Base-by-base conservation (phyloP, 2,797 vertebrate species). In the Parambassis ranga region DNA sequence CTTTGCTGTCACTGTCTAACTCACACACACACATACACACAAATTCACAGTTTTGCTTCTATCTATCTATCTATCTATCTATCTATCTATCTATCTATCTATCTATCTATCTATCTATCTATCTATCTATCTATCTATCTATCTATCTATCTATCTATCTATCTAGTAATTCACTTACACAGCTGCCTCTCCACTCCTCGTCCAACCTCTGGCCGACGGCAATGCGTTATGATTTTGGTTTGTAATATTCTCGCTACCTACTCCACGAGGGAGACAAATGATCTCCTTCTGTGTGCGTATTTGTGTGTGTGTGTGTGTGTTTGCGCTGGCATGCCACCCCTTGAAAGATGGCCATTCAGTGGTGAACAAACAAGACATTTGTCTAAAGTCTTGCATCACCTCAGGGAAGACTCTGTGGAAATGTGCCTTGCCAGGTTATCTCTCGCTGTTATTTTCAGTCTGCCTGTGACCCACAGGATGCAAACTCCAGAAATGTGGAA, bases 301-400 rank as follows among this genome's bases (percentile, higher is more conserved):
- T 39, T 76, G 47, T 76, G 41, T 69, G 59, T 68, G 38, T 59
- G 43, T 70, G 44, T 46, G 57, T 56, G 49, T 30, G 47, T 53
- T 24, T 65, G 67, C 51, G 58, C 61, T 76, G 77, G 81, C 82
- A 83, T 79, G 71, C 76, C 83, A 84, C 68, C 59, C 22, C 37
- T 81, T 89, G 87, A 90, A 89, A 81, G 83, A 90, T 87, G 89
- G 84, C 84, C 85, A 72, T 83, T 86, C 89, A 83, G 66, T 71
- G 81, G 81, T 86, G 84, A 91, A 90, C 87, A 91, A 90, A 91
- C 87, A 89, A 87, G 86, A 89, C 88, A 89, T 90, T 88, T 89
- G 88, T 90, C 88, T 87, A 80, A 88, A 88, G 83, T 83, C 86
- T 86, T 90, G 86, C 84, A 88, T 90, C 85, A 87, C 86, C 89